Percentiles rank a stretch among this genome's conserved stretches.
phyloP scores from a whole-genome alignment of 1,140 invertebrate species.

The Cydia strobilella region DNA sequence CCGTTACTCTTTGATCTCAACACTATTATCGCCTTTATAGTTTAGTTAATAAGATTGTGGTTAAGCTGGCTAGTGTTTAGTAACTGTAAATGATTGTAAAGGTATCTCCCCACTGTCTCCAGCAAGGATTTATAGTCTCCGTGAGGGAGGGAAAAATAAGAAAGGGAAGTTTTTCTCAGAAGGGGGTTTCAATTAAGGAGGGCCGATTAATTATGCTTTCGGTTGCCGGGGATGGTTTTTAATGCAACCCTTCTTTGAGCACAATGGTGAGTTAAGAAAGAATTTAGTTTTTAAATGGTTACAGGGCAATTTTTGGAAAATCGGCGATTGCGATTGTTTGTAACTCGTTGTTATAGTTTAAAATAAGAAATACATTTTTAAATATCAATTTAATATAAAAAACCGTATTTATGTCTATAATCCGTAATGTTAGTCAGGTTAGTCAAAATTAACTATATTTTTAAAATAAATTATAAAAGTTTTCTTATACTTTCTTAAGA shows the following conservation, averaged over 20 bases:
- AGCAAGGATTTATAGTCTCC: slow-evolving; percentile 76
- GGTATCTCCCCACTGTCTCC: slow-evolving; percentile 74
- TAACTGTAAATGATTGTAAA: slow-evolving; percentile 47
- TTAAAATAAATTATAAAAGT: too few relatives aligned
- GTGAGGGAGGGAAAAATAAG: slow-evolving; percentile 75
- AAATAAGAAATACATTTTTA: too few relatives aligned
- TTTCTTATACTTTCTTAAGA: too few relatives aligned
- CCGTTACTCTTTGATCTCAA: not conserved
- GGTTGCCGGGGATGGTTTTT: slow-evolving; percentile 51
- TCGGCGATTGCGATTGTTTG: not conserved
- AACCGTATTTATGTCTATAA: too few relatives aligned
- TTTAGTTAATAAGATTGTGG: not conserved
- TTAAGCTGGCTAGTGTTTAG: not conserved
- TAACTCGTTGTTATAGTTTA: too few relatives aligned
- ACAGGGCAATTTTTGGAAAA: not conserved
- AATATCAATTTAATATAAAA: too few relatives aligned
- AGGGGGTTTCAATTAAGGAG: slow-evolving; percentile 75
- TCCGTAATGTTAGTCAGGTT: too few relatives aligned
- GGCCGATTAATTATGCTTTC: slow-evolving; percentile 75
- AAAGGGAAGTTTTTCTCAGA: slow-evolving; percentile 75
- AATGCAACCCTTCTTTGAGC: slow-evolving; percentile 9
- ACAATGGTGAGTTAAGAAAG: slow-evolving; percentile 28
- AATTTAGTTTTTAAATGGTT: not conserved
- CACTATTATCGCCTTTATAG: not conserved
- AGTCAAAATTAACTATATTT: too few relatives aligned